phyloP scores from a whole-genome alignment of 2,797 vertebrate genomes.

The Petrocephalus sullivani region DNA sequence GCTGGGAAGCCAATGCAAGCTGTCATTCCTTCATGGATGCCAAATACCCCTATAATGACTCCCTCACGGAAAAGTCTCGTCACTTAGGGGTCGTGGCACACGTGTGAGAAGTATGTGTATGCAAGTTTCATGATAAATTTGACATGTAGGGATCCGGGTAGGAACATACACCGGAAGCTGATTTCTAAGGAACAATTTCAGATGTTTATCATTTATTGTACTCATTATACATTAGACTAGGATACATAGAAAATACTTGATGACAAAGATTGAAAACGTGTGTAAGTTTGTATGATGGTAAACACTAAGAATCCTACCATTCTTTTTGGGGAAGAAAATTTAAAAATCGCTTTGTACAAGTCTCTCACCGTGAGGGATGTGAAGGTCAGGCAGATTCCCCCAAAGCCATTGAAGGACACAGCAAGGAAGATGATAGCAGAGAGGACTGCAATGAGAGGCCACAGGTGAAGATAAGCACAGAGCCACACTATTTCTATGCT shows the following conservation, averaged over 20 bases:
- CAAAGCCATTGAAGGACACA: slow-evolving; percentile 82
- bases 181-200: background rate
- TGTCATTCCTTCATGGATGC: background rate
- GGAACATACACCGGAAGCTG: background rate
- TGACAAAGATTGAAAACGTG: background rate
- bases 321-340: background rate
- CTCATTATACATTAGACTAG: background rate
- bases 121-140: background rate
- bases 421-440: slow-evolving; percentile 78
- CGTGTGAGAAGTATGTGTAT: background rate
- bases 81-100: background rate
- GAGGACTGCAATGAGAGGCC: slow-evolving; percentile 50
- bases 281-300: background rate
- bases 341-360: background rate
- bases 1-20: slow-evolving; percentile 5
- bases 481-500: background rate
- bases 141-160: background rate
- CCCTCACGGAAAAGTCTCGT: background rate
- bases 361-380: slow-evolving; percentile 82
- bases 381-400: slow-evolving; percentile 88
- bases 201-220: background rate
- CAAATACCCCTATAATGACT: slow-evolving; percentile 15
- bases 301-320: background rate
- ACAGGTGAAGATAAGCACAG: background rate
- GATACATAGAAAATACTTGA: background rate